A percentile compares a stretch with the other conserved stretches of the same genome.
Evolutionary conservation across 2,113 vertebrate species (phyloP).

Genomic region (Tylochromis polylepis): DNA sequence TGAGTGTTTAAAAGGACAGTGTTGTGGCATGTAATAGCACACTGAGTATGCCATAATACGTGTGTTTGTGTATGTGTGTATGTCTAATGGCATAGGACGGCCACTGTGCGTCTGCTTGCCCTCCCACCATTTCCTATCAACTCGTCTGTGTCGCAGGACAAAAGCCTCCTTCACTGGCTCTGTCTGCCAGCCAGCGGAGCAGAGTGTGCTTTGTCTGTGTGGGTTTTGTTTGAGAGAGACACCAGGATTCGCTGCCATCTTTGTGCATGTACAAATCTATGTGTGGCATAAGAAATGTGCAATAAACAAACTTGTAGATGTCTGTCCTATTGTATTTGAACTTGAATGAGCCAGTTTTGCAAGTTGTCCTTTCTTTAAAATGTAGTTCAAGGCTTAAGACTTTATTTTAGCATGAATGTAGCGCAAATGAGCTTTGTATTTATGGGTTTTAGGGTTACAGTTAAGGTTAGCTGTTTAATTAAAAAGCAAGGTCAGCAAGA

Average conservation of each 20-base stretch:
- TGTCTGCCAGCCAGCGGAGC: constrained; percentile 22
- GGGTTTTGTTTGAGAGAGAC: neutral
- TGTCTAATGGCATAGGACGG: constrained; percentile 49
- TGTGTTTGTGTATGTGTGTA: constrained; percentile 15
- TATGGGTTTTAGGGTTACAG: neutral
- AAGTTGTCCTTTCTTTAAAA: neutral
- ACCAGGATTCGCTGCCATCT: neutral
- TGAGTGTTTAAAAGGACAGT: constrained; percentile 49
- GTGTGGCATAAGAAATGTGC: neutral
- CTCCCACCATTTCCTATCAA: constrained; percentile 59
- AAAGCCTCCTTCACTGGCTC: constrained; percentile 50
- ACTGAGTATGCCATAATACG: constrained; percentile 22
- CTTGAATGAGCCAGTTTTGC: neutral
- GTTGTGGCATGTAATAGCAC: constrained; percentile 56
- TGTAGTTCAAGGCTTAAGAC: neutral
- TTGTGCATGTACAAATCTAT: neutral
- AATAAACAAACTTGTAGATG: neutral
- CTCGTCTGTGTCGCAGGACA: constrained; percentile 44
- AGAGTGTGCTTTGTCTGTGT: constrained; percentile 18
- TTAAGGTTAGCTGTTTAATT: neutral
- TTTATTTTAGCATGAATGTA: neutral
- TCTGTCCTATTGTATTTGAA: neutral
- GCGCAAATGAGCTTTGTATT: neutral
- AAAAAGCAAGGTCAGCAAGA: neutral
- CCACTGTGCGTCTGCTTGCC: constrained; percentile 51